Conservation (phyloP, 1,140 invertebrate genomes). For the Lutraria rhynchaena region DNA sequence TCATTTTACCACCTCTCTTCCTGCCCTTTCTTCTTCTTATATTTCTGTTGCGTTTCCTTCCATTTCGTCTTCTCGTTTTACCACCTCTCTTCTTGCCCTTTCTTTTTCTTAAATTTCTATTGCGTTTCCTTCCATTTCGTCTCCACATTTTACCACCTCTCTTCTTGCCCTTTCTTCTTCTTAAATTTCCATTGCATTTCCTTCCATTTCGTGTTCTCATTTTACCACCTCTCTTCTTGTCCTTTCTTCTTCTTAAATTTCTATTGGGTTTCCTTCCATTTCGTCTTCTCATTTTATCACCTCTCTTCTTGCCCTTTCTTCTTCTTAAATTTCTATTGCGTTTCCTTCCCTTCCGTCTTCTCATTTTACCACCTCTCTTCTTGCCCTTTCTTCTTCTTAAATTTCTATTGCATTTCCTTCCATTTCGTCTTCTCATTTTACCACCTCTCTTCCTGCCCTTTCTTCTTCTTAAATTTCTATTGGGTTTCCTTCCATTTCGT, state of each 20-base stretch:
- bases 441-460: neutral
- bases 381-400: neutral
- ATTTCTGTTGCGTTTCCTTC: neutral
- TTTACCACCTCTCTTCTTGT: conserved; percentile 15
- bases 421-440: neutral
- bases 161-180: neutral
- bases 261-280: conserved; percentile 25
- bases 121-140: neutral
- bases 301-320: conserved; percentile 4
- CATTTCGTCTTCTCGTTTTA: conserved; percentile 22
- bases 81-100: conserved; percentile 20
- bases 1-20: neutral
- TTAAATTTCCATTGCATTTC: neutral
- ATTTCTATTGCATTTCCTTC: neutral
- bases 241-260: conserved; percentile 9
- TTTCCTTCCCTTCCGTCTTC: conserved; percentile 18
- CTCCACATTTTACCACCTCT: neutral
- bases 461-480: neutral
- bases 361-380: neutral
- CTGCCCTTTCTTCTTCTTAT: neutral
- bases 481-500: neutral
- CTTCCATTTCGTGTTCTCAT: neutral
- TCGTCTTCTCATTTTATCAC: no score
- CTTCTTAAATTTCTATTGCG: neutral
- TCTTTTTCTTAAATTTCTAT: conserved; percentile 3